phyloP scores from a whole-genome alignment of 2,113 vertebrate species.

The Zingel zingel region DNA sequence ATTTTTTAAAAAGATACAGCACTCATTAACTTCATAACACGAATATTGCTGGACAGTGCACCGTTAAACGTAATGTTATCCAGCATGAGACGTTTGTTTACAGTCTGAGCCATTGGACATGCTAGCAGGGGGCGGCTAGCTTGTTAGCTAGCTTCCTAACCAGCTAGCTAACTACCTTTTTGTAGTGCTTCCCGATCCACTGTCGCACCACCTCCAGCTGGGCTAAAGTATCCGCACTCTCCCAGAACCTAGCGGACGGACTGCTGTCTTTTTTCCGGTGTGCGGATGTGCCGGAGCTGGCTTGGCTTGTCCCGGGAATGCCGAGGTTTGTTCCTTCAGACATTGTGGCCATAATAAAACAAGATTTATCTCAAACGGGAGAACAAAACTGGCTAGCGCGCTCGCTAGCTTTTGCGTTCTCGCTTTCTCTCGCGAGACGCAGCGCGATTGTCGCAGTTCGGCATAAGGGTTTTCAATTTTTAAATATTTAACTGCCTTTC shows the following conservation, averaged over 20 bases:
- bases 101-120: constrained; percentile 39
- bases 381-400: constrained; percentile 75
- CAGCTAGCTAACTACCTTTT: constrained; percentile 88
- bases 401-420: constrained; percentile 62
- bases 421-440: constrained; percentile 63
- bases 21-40: background rate
- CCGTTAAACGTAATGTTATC: constrained; percentile 8
- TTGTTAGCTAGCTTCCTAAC: constrained; percentile 37
- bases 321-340: constrained; percentile 73
- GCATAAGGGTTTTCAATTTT: background rate
- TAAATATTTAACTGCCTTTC: background rate
- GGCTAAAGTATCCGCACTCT: constrained; percentile 89
- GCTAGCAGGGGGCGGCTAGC: constrained; percentile 66
- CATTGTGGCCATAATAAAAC: constrained; percentile 76
- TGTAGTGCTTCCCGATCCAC: constrained; percentile 95
- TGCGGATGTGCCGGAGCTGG: constrained; percentile 51
- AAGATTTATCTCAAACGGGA: constrained; percentile 47
- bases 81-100: constrained; percentile 64
- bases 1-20: background rate
- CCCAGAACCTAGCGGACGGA: constrained; percentile 90
- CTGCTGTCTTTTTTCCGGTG: constrained; percentile 90
- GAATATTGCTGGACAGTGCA: background rate
- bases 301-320: constrained; percentile 71
- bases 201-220: constrained; percentile 91
- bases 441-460: background rate